phyloP scores from a whole-genome alignment of 2,888 invertebrate genomes.

The Mesoligia furuncula region DNA sequence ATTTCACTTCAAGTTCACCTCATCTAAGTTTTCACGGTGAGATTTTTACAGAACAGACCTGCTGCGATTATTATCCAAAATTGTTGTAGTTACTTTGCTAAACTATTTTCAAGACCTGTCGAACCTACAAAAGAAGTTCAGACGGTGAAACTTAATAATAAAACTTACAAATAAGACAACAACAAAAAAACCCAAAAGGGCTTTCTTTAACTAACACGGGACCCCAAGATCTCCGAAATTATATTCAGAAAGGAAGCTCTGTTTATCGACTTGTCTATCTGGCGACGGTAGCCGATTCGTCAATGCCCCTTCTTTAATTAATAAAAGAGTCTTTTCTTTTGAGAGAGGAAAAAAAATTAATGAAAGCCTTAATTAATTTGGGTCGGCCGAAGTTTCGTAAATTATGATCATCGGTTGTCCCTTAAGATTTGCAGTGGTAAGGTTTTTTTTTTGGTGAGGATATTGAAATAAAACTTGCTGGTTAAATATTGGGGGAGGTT shows the following conservation, averaged over 20 bases:
- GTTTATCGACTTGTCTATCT: constrained; percentile 87
- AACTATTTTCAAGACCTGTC: neutral
- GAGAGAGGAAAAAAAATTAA: constrained; percentile 79
- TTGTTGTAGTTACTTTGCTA: neutral
- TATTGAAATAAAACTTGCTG: constrained; percentile 32
- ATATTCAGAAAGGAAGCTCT: constrained; percentile 66
- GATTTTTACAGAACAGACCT: neutral
- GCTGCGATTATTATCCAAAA: neutral
- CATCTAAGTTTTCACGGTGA: neutral
- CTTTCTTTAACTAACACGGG: constrained; percentile 60
- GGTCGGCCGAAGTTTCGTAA: constrained; percentile 79
- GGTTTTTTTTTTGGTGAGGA: constrained; percentile 60
- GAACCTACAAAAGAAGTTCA: neutral
- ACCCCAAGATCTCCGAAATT: constrained; percentile 66
- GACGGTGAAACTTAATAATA: neutral
- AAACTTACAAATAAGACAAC: constrained; percentile 15
- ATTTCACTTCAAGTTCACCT: neutral
- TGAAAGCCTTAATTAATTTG: constrained; percentile 88
- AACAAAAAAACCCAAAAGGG: constrained; percentile 31
- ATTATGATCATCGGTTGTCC: constrained; percentile 82
- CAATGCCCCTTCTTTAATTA: constrained; percentile 89
- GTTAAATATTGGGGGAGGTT: constrained; percentile 28
- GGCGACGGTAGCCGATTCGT: constrained; percentile 88
- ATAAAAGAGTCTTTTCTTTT: constrained; percentile 82
- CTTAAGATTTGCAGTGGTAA: constrained; percentile 76